phyloP scores from a whole-genome alignment of 2,113 vertebrate species.

The Oreochromis niloticus region DNA sequence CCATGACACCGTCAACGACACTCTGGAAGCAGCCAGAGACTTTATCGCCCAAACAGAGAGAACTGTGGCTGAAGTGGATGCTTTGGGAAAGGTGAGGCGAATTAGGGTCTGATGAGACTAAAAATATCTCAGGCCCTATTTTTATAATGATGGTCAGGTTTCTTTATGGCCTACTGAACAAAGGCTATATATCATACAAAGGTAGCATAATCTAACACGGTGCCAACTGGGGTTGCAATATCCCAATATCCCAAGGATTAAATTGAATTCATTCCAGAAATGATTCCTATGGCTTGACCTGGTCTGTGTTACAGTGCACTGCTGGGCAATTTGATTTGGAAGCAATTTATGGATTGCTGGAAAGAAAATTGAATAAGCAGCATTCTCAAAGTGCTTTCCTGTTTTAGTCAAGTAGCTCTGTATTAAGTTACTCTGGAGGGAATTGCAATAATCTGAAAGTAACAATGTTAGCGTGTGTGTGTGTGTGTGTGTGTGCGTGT shows the following conservation, averaged over 20 bases:
- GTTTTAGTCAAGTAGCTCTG: neutral
- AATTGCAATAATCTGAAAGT: neutral
- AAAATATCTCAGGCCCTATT: neutral
- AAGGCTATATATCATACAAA: neutral
- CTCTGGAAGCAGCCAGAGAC: conserved; percentile 61
- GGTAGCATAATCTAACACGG: neutral
- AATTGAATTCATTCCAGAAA: neutral
- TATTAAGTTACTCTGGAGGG: neutral
- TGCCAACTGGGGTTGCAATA: neutral
- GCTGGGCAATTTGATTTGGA: neutral
- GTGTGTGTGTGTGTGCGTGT: neutral
- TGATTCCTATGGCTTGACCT: neutral
- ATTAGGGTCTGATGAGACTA: neutral
- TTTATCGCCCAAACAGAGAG: conserved; percentile 57
- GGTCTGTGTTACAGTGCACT: neutral
- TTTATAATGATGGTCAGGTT: neutral
- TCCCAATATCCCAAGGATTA: neutral
- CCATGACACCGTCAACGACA: conserved; percentile 58
- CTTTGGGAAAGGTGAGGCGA: conserved; percentile 78
- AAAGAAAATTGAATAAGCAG: neutral
- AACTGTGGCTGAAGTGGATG: conserved; percentile 68
- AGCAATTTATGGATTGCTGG: neutral
- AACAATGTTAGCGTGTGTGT: neutral
- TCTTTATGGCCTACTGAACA: neutral
- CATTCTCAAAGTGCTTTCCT: neutral